Evolutionary conservation across 2,113 vertebrate species (phyloP), one percentile per base, ranked within the genome.

Genomic region (Pollimyrus isidori): DNA sequence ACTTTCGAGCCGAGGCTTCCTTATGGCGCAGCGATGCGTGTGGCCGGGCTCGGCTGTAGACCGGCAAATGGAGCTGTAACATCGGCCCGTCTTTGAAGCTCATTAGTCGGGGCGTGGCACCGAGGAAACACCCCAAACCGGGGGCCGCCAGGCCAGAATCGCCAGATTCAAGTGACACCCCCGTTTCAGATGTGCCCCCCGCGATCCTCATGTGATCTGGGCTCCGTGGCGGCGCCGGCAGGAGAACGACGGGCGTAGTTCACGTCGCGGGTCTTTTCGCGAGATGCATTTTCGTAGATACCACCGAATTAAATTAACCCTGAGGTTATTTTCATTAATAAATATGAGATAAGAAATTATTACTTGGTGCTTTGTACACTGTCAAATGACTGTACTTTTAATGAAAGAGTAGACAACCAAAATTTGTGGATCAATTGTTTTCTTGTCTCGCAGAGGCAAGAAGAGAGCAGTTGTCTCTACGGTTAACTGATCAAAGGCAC

Each of bases 271-370:
- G 80, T 48, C 87, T 48, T 82, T 91, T 91, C 65, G 87, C 49
- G 3, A n/a, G 65, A 53, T 86, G 52, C 89, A 89, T 92, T 91
- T 52, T 17, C 90, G 89, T 53, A 89, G 87, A 90, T 88, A 90
- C 88, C 82, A 82, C 85, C 21, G 91, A 90, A 92, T 91, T 87
- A 50, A 92, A 92, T 92, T 92, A 92, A 93, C 92, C 92, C 13
- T 50, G 1, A 53, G 91, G 90, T 91, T 91, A 92, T 88, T 90
- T 91, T 92, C 91, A 92, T 93, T 93, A 93, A 93, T 92, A 93
- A 92, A 92, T 92, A 92, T 88, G 90, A 89, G 92, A 93, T 92
- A 91, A 92, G 86, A 90, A 91, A 93, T 91, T 87, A 91, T 90
- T 90, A 88, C 91, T 91, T 49, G 87, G 52, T 85, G 52, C 86